Base-by-base conservation (phyloP, 1,140 invertebrate genomes). In the Metopolophium dirhodum region DNA sequence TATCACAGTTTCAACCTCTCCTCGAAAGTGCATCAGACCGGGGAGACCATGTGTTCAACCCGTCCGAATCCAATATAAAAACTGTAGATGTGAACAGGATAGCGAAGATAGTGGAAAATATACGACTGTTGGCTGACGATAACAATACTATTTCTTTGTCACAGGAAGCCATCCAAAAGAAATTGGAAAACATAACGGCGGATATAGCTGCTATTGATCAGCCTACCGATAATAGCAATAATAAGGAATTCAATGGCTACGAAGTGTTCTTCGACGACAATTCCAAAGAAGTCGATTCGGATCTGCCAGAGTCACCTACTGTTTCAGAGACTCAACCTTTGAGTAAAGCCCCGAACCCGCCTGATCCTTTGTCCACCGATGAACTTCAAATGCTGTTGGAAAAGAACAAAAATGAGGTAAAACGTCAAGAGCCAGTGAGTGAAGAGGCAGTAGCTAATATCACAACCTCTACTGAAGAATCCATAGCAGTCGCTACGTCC, bases 21-120 rank as follows among this genome's bases (percentile, higher is more conserved):
- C 90, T 92, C 47, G 91, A 83, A 45, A 94, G 77, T 94, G n/a
- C 91, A 9, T 37, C 93, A 93, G 2, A 77, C 30, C 14, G 30
- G 94, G 3, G 95, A 94, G 88, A 95, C 7, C 95, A 96, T 88
- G 94, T 96, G 51, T 96, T 96, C 94, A 96, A 96, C 47, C 96
- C 96, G 18, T 87, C 90, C 54, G 94, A 57, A 0, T 95, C 95
- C 18, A 95, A 94, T 94, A 2, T 82, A 14, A 94, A 95, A 23
- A 94, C 95, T 9, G 94, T 94, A 9, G 95, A 96, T 54, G 95
- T 94, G 35, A 94, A 95, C 9, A 95, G 95, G 88, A 96, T 96
- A 37, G 95, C 95, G 41, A 95, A 96, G 93, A 94, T 96, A 1
- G 87, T 96, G 35, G 94, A 95, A n/a, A 96, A 95, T 0, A 95